phyloP scores from a whole-genome alignment of 2,888 invertebrate species.

The Rosalia funebris region DNA sequence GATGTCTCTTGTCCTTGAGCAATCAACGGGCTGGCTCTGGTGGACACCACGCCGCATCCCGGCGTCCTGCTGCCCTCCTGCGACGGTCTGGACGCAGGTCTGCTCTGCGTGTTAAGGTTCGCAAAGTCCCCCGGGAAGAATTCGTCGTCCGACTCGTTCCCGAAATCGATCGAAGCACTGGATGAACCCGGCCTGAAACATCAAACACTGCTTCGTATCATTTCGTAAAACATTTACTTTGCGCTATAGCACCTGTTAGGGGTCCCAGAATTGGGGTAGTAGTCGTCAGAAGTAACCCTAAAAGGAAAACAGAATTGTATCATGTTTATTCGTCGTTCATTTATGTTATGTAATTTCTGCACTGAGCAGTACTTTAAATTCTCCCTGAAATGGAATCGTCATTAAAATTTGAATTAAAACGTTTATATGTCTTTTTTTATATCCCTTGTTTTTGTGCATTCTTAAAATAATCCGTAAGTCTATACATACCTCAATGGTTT shows the following conservation, averaged over 20 bases:
- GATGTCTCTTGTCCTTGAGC: constrained; percentile 69
- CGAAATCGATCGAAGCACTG: background rate
- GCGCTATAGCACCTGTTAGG: background rate
- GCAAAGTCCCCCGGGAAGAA: constrained; percentile 55
- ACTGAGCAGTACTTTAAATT: too few species aligned
- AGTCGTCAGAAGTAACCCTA: background rate
- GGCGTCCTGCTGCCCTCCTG: constrained; percentile 12
- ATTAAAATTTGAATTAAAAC: too few species aligned
- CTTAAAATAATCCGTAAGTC: too few species aligned
- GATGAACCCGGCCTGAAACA: background rate
- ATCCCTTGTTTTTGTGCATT: too few species aligned
- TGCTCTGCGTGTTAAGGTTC: constrained; percentile 21
- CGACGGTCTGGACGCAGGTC: constrained; percentile 27
- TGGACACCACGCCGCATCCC: constrained; percentile 64
- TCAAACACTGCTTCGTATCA: too few species aligned
- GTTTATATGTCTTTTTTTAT: too few species aligned
- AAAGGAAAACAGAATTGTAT: too few species aligned
- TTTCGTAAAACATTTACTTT: too few species aligned
- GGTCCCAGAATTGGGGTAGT: background rate
- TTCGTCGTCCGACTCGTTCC: constrained; percentile 30
- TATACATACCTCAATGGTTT: too few species aligned
- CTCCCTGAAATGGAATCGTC: too few species aligned
- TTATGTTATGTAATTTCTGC: too few species aligned
- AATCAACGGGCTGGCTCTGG: constrained; percentile 68
- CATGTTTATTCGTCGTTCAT: too few species aligned